Evolutionary conservation across 2,888 invertebrate species (phyloP).

Genomic region (Corbicula japonica): DNA sequence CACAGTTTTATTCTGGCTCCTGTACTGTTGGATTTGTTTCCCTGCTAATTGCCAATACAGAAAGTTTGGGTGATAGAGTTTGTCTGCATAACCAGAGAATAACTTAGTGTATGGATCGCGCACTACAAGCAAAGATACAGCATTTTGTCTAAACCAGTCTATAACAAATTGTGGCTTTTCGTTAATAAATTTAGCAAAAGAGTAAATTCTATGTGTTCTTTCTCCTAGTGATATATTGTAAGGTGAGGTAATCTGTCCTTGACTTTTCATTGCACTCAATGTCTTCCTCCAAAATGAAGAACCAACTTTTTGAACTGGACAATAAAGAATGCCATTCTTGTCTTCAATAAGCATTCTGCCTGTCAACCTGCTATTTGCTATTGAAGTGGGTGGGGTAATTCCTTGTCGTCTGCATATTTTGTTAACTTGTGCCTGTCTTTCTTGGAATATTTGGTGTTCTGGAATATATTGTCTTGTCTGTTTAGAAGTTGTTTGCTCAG

Average conservation of each 20-base stretch:
- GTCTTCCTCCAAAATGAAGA: slow-evolving; percentile 75
- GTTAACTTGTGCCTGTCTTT: slow-evolving; percentile 23
- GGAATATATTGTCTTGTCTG: too few species aligned
- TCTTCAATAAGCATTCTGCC: slow-evolving; percentile 50
- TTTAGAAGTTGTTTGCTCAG: too few species aligned
- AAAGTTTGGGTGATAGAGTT: slow-evolving; percentile 74
- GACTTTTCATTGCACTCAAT: slow-evolving; percentile 55
- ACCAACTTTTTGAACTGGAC: slow-evolving; percentile 77
- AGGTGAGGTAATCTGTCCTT: slow-evolving; percentile 48
- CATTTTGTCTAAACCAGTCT: slow-evolving; percentile 39
- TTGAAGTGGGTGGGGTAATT: slow-evolving; percentile 27
- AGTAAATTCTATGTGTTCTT: too few species aligned
- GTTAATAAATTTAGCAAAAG: too few species aligned
- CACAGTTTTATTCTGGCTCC: slow-evolving; percentile 28
- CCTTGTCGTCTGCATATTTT: slow-evolving; percentile 31
- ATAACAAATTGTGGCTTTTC: slow-evolving; percentile 6
- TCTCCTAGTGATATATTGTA: too few species aligned
- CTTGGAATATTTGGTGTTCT: slow-evolving; percentile 41
- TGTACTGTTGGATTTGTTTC: slow-evolving; percentile 48
- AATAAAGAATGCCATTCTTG: slow-evolving; percentile 66
- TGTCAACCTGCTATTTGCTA: slow-evolving; percentile 15
- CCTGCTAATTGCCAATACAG: slow-evolving; percentile 70
- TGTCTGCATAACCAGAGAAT: slow-evolving; percentile 77
- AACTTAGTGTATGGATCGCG: slow-evolving; percentile 74
- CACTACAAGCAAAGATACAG: slow-evolving; percentile 71